phyloP scores from a whole-genome alignment of 37 sponge, comb jelly and placozoan species.

The Tethya wilhelma region DNA sequence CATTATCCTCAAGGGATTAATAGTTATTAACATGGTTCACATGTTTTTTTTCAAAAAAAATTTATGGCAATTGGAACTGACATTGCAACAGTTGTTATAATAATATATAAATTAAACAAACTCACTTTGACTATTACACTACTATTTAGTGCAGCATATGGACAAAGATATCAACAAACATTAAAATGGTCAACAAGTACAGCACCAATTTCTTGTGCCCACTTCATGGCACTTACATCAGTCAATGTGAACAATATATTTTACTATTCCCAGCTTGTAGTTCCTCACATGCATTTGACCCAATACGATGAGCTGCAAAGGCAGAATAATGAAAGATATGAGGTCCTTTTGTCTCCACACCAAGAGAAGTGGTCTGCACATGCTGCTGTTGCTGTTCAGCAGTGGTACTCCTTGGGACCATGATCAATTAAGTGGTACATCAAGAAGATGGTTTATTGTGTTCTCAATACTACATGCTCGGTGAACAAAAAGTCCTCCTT shows the following conservation, averaged over 20 bases:
- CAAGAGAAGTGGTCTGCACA: not conserved
- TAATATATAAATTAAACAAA: too few relatives aligned
- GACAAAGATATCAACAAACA: too few relatives aligned
- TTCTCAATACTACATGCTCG: conserved; percentile 72
- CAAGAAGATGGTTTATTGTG: conserved; percentile 54
- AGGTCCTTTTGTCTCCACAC: conserved; percentile 44
- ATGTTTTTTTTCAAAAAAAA: too few relatives aligned
- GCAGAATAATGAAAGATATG: conserved; percentile 54
- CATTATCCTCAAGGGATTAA: too few relatives aligned
- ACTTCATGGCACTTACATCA: conserved; percentile 49
- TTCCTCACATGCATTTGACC: not conserved
- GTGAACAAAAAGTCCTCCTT: conserved; percentile 77
- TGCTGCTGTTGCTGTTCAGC: not conserved
- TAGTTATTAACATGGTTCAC: too few relatives aligned
- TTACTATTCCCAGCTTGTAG: not conserved
- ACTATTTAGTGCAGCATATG: too few relatives aligned
- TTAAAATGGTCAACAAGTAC: conserved; percentile 74
- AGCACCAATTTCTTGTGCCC: conserved; percentile 65
- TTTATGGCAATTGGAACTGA: too few relatives aligned
- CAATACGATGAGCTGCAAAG: conserved; percentile 11
- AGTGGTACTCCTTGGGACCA: not conserved
- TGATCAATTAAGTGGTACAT: conserved; percentile 68
- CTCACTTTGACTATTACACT: too few relatives aligned
- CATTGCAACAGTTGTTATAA: too few relatives aligned
- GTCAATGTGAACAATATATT: conserved; percentile 45